These are phyloP conservation scores for Etia nguti DNA, from an alignment of 2,113 vertebrate species.

Conservation along the genomic window DNA sequence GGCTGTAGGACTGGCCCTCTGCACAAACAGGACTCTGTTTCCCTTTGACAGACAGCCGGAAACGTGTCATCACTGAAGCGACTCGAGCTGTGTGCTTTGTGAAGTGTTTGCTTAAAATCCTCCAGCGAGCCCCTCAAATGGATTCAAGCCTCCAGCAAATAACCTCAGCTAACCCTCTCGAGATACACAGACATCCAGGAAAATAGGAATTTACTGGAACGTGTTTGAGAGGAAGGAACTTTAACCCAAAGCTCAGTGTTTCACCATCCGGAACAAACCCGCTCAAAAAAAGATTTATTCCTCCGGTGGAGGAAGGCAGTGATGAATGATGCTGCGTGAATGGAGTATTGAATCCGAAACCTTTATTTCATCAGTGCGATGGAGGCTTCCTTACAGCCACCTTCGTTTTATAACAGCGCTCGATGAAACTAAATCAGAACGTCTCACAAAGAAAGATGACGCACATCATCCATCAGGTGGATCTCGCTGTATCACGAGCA, in stretches of 20 bases:
- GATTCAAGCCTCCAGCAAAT: not conserved
- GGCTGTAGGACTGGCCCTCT: not conserved
- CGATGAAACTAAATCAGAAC: not conserved
- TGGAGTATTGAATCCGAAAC: not conserved
- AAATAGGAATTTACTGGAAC: not conserved
- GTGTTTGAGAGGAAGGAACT: not conserved
- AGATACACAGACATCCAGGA: not conserved
- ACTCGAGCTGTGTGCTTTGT: not conserved
- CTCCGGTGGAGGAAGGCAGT: not conserved
- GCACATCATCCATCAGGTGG: not conserved
- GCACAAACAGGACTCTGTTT: not conserved
- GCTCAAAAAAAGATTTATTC: not conserved
- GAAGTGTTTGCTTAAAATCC: not conserved
- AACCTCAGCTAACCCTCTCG: not conserved
- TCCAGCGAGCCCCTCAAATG: not conserved
- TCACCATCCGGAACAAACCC: not conserved
- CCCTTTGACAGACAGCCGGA: not conserved
- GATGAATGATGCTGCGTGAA: not conserved
- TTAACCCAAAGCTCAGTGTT: not conserved
- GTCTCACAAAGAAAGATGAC: not conserved
- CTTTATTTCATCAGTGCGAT: not conserved
- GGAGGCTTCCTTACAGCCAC: not conserved
- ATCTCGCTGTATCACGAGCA: not conserved
- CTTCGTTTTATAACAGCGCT: not conserved
- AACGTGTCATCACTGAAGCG: not conserved